Percentiles rank a stretch among this genome's conserved stretches.
Evolutionary conservation across 1,140 invertebrate species (phyloP).

Genomic region (Atta texana): DNA sequence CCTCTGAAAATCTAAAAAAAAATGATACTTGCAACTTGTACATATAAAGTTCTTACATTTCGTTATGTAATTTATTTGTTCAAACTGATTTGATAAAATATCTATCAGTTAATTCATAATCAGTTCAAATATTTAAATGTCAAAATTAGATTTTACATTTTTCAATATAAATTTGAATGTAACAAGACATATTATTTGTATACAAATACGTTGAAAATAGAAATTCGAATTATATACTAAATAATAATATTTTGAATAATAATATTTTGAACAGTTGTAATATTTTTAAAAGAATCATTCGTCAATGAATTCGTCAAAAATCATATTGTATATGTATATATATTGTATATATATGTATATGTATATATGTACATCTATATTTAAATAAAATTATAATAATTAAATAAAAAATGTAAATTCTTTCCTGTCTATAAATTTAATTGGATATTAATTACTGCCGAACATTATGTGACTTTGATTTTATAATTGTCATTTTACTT

Average conservation of each 20-base stretch:
- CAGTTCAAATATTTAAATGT: not conserved
- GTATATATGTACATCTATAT: not conserved
- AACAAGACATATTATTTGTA: not conserved
- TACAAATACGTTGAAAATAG: not conserved
- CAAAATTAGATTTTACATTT: not conserved
- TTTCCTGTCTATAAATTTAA: not conserved
- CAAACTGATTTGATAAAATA: not conserved
- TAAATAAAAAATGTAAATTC: not conserved
- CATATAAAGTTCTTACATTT: not conserved
- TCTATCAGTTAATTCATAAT: conserved; percentile 9
- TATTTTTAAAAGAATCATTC: not conserved
- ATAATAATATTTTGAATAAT: not conserved
- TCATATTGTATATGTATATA: not conserved
- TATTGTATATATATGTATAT: not conserved
- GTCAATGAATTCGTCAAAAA: not conserved
- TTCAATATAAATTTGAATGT: not conserved
- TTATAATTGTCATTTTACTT: not conserved
- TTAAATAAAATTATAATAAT: conserved; percentile 8
- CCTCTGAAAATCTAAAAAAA: conserved; percentile 3
- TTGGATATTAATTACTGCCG: not conserved
- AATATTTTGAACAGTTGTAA: not conserved
- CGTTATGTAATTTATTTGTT: not conserved
- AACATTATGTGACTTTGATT: not conserved
- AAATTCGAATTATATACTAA: not conserved
- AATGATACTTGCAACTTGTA: conserved; percentile 4